Evolutionary conservation across 2,797 vertebrate genomes (phyloP).

Genomic region (Tamandua tetradactyla): DNA sequence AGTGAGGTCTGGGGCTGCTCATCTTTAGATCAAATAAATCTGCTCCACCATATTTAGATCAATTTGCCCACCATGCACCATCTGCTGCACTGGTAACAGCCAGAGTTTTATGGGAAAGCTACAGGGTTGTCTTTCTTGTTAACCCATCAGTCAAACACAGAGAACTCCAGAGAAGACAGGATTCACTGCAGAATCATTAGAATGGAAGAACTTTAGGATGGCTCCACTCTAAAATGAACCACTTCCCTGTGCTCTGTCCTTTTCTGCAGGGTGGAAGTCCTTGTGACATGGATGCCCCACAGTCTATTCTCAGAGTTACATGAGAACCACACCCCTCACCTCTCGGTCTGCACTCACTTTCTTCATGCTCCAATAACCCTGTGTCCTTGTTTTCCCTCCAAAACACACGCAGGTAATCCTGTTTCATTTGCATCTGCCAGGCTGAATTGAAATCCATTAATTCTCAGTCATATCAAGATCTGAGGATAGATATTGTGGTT

Average conservation of each 20-base stretch:
- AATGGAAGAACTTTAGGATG: no score
- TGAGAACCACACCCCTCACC: no score
- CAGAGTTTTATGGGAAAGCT: neutral
- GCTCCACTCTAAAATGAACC: fast-evolving
- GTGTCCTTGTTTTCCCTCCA: neutral
- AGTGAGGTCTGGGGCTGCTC: neutral
- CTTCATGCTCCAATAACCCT: no score
- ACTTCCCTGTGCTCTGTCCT: fast-evolving
- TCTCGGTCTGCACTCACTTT: neutral
- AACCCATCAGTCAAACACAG: neutral
- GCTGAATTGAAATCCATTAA: neutral
- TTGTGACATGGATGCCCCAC: fast-evolving
- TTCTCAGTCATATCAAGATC: neutral
- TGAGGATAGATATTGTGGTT: neutral
- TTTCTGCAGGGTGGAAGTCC: no score
- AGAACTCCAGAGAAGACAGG: neutral
- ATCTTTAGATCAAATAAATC: neutral
- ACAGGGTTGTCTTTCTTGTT: neutral
- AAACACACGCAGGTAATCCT: no score
- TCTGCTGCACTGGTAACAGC: neutral
- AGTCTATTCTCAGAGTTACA: neutral
- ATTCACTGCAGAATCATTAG: neutral
- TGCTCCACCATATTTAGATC: neutral
- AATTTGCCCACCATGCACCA: neutral
- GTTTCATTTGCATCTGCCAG: fast-evolving